Conservation (phyloP, 2,888 invertebrate genomes). For the Neelides folsomi region DNA sequence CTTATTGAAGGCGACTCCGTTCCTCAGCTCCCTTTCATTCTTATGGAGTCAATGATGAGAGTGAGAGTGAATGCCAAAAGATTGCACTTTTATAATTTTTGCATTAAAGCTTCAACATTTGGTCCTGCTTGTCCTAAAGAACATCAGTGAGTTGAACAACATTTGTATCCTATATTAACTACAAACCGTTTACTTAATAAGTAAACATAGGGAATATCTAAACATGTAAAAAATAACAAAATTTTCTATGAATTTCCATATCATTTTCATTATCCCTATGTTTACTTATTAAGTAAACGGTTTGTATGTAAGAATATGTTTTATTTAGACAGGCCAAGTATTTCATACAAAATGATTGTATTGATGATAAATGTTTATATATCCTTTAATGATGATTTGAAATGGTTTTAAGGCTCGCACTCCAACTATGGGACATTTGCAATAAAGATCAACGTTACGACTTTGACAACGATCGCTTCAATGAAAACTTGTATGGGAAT, state of each 20-base stretch:
- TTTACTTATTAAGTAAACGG: too few species aligned
- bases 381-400: too few species aligned
- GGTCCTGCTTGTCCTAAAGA: constrained; percentile 19
- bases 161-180: neutral
- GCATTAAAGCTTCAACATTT: constrained; percentile 13
- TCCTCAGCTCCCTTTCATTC: constrained; percentile 29
- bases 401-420: constrained; percentile 18
- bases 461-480: neutral
- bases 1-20: constrained; percentile 32
- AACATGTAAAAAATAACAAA: too few species aligned
- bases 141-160: constrained; percentile 8
- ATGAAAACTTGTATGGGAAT: neutral
- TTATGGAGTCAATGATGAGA: constrained; percentile 15
- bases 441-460: constrained; percentile 3
- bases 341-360: too few species aligned
- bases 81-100: constrained; percentile 9
- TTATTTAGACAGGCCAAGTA: too few species aligned
- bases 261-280: too few species aligned
- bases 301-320: too few species aligned
- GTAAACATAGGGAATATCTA: too few species aligned
- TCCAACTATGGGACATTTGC: constrained; percentile 15
- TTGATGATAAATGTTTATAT: neutral
- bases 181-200: too few species aligned
- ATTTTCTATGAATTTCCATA: too few species aligned
- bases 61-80: constrained; percentile 3